Evolutionary conservation across 2,113 vertebrate species (phyloP).

Genomic region (Bos indicus): DNA sequence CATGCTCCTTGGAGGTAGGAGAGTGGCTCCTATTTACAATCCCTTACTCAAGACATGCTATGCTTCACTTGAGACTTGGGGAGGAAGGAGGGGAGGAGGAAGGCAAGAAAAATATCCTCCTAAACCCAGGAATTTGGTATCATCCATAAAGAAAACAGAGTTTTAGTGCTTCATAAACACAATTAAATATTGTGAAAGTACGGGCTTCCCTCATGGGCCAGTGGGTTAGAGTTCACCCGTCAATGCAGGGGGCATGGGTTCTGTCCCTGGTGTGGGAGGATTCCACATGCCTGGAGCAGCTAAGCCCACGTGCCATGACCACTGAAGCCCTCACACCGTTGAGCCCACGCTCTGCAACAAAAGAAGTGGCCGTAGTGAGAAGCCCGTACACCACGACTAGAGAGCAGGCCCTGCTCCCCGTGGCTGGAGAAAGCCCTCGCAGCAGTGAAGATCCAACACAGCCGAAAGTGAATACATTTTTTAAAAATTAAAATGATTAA

Average conservation of each 20-base stretch:
- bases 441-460: fast-evolving
- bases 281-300: background rate
- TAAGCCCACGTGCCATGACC: fast-evolving
- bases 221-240: background rate
- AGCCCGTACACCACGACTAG: fast-evolving
- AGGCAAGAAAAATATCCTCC: background rate
- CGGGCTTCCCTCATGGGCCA: background rate
- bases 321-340: background rate
- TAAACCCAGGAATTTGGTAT: background rate
- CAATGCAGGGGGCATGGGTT: background rate
- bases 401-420: background rate
- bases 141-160: background rate
- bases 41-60: fast-evolving
- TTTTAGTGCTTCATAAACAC: no score
- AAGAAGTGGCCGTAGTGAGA: background rate
- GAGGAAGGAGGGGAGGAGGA: no score
- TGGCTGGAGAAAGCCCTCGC: background rate
- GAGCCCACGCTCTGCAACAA: background rate
- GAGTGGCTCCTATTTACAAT: background rate
- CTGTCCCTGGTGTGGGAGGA: background rate
- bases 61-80: fast-evolving
- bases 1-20: fast-evolving
- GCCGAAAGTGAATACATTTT: fast-evolving
- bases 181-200: background rate
- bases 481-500: background rate